Evolutionary conservation across 1,140 invertebrate species (phyloP).

Genomic region (Branchinecta lynchi): DNA sequence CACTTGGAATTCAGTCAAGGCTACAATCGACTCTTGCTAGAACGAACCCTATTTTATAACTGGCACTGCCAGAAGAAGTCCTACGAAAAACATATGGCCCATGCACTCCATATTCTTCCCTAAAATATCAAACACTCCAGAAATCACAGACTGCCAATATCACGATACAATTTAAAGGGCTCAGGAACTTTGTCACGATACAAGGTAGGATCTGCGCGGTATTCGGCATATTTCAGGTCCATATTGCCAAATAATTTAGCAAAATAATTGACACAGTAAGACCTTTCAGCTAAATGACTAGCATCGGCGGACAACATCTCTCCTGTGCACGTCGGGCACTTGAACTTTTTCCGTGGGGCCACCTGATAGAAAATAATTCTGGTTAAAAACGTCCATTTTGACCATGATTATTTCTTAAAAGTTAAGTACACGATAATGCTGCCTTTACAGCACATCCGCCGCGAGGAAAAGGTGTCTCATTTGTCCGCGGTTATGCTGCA

Average conservation of each 20-base stretch:
- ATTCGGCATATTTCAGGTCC: slow-evolving; percentile 77
- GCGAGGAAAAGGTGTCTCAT: no score
- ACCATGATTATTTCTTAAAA: no score
- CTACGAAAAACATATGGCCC: no score
- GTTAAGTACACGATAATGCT: no score
- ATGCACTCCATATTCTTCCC: no score
- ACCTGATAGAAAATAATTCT: slow-evolving; percentile 40
- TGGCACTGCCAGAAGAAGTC: no score
- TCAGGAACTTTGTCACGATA: slow-evolving; percentile 76
- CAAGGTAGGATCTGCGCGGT: slow-evolving; percentile 82
- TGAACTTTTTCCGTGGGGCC: slow-evolving; percentile 94
- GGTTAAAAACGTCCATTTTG: no score
- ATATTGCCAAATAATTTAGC: slow-evolving; percentile 64
- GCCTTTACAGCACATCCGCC: no score
- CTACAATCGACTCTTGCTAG: no score
- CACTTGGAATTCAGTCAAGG: no score
- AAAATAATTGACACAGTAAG: slow-evolving; percentile 80
- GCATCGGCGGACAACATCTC: slow-evolving; percentile 86
- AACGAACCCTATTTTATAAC: no score
- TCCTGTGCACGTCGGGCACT: slow-evolving; percentile 83
- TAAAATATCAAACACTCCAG: not conserved
- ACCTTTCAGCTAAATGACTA: slow-evolving; percentile 76
- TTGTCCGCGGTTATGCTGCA: no score
- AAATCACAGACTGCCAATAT: slow-evolving; percentile 65
- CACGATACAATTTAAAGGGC: slow-evolving; percentile 73